Percentiles rank a stretch among this genome's conserved stretches.
These are phyloP conservation scores for Hirtodrosophila histrioides DNA, from an alignment of 2,888 invertebrate genomes.

Conservation along the genomic window DNA sequence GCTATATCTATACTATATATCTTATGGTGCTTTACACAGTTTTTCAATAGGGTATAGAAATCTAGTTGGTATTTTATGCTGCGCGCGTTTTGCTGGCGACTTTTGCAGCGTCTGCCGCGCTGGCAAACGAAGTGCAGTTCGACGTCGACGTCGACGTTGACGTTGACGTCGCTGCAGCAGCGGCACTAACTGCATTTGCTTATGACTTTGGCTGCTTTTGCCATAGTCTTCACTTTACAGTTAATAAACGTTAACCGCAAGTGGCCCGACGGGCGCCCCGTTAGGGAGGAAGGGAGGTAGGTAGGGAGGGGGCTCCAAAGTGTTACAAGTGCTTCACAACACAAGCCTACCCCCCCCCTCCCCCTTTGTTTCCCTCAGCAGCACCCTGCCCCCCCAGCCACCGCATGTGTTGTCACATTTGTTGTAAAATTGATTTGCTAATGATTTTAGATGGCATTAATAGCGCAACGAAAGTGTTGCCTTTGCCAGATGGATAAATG, in stretches of 20 bases:
- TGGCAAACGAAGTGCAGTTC: slow-evolving; percentile 31
- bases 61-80: not conserved
- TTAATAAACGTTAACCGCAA: slow-evolving; percentile 69
- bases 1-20: no score
- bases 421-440: slow-evolving; percentile 67
- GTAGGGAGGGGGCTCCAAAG: slow-evolving; percentile 3
- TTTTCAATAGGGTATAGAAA: no score
- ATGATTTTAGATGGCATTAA: slow-evolving; percentile 63
- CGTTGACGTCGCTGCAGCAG: slow-evolving; percentile 5
- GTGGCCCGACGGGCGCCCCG: slow-evolving; percentile 26
- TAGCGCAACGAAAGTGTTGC: slow-evolving; percentile 30
- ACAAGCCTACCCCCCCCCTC: no score
- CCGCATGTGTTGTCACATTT: slow-evolving; percentile 60
- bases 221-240: slow-evolving; percentile 42
- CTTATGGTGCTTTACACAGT: no score
- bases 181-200: slow-evolving; percentile 41
- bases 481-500: not conserved
- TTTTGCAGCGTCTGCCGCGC: slow-evolving; percentile 17
- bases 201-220: slow-evolving; percentile 18
- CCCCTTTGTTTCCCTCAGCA: no score
- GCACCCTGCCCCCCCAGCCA: no score
- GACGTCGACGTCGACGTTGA: not conserved
- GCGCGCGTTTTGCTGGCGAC: slow-evolving; percentile 26
- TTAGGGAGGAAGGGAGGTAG: slow-evolving; percentile 28
- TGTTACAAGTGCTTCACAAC: slow-evolving; percentile 39